phyloP scores from a whole-genome alignment of 2,113 vertebrate genomes.

The Loxodonta africana region DNA sequence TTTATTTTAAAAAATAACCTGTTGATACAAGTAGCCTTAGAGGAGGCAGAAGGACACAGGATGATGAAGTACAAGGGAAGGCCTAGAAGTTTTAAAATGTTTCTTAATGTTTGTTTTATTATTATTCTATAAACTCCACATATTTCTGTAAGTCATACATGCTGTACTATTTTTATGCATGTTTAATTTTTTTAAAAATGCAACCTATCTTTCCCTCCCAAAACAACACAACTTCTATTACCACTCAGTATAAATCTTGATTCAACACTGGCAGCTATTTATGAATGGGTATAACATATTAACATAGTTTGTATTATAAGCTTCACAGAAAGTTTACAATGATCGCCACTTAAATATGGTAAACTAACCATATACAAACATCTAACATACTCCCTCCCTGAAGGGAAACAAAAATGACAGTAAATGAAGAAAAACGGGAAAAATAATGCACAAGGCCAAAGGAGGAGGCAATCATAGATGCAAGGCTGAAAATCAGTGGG shows the following conservation, averaged over 20 bases:
- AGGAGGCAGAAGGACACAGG: conserved; percentile 6
- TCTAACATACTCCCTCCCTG: background rate
- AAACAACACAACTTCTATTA: conserved; percentile 38
- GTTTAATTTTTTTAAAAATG: conserved; percentile 1
- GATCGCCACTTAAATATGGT: background rate
- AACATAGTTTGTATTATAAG: conserved; percentile 12
- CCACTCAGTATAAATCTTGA: conserved; percentile 1
- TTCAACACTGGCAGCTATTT: conserved; percentile 11
- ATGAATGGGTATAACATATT: conserved; percentile 32
- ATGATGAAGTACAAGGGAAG: background rate
- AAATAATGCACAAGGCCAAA: background rate
- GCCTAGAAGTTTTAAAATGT: background rate
- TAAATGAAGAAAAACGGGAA: background rate
- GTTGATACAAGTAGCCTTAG: background rate
- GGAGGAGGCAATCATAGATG: background rate
- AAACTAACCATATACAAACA: conserved; percentile 7
- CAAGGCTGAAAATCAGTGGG: background rate
- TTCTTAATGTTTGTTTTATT: conserved; percentile 3
- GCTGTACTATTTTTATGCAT: background rate
- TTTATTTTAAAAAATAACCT: conserved; percentile 34
- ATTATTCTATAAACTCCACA: background rate
- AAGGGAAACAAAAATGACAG: conserved; percentile 28
- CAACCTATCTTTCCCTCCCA: conserved; percentile 16
- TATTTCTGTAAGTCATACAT: conserved; percentile 12
- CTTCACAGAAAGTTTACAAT: conserved; percentile 40